A percentile compares a stretch with the other conserved stretches of the same genome.
Evolutionary conservation across 2,888 invertebrate genomes (phyloP).

Genomic region (Rhagium mordax): DNA sequence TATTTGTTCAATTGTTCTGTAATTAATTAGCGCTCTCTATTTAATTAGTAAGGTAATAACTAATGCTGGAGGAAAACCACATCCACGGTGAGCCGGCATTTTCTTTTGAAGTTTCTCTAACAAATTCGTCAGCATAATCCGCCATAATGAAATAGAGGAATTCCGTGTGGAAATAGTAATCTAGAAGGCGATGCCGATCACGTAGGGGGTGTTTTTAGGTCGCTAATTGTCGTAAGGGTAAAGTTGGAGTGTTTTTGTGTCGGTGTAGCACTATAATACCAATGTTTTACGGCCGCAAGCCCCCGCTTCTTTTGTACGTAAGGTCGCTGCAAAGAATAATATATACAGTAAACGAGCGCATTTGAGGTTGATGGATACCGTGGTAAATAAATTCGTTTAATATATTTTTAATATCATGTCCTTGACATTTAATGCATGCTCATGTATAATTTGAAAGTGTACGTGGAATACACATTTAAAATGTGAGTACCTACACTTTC

Average conservation of each 20-base stretch:
- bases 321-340: neutral
- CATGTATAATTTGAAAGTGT: no score
- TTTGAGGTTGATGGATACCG: neutral
- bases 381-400: neutral
- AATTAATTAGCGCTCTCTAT: conserved; percentile 8
- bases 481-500: no score
- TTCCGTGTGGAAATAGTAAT: conserved; percentile 42
- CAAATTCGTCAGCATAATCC: conserved; percentile 45
- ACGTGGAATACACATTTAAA: no score
- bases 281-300: conserved; percentile 15
- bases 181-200: conserved; percentile 49
- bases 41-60: conserved; percentile 22
- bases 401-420: no score
- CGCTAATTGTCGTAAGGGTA: conserved; percentile 49
- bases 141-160: conserved; percentile 42
- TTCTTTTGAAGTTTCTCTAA: conserved; percentile 39
- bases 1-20: neutral
- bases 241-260: conserved; percentile 44
- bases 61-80: neutral
- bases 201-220: conserved; percentile 46
- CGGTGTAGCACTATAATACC: neutral
- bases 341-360: neutral
- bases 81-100: conserved; percentile 14
- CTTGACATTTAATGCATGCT: no score
- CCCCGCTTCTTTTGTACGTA: neutral